Conservation (phyloP, 2,888 invertebrate species). For the Philaethria dido region DNA sequence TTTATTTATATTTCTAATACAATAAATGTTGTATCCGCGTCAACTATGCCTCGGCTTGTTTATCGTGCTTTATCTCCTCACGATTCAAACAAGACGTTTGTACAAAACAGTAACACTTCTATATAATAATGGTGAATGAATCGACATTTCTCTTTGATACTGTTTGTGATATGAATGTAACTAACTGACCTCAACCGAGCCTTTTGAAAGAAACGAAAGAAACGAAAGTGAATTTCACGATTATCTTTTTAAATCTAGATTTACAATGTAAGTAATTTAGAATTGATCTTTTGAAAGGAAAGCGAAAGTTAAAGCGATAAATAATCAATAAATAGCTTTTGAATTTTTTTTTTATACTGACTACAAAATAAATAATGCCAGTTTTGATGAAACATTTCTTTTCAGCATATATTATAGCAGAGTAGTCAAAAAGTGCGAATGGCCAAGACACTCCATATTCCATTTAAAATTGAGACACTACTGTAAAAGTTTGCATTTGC, state of each 20-base stretch:
- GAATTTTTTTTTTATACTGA: too few relatives aligned
- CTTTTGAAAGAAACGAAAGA: slow-evolving; percentile 58
- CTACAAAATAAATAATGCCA: too few relatives aligned
- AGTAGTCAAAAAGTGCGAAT: too few relatives aligned
- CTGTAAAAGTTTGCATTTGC: too few relatives aligned
- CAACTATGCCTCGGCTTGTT: slow-evolving; percentile 55
- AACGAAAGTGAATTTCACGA: slow-evolving; percentile 66
- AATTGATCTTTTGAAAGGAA: slow-evolving; percentile 56
- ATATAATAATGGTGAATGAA: slow-evolving; percentile 60
- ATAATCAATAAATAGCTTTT: slow-evolving; percentile 52
- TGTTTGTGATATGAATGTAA: slow-evolving; percentile 52
- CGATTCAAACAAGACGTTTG: slow-evolving; percentile 70
- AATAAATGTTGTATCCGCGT: slow-evolving; percentile 61
- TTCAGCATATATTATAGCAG: too few relatives aligned
- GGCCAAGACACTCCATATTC: too few relatives aligned
- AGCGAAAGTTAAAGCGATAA: slow-evolving; percentile 59
- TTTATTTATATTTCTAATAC: slow-evolving; percentile 46
- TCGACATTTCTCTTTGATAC: slow-evolving; percentile 56
- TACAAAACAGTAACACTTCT: slow-evolving; percentile 62
- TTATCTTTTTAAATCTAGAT: slow-evolving; percentile 43
- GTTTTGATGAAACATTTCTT: too few relatives aligned
- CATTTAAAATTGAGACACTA: too few relatives aligned
- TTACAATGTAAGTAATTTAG: slow-evolving; percentile 62
- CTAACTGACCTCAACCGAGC: slow-evolving; percentile 41
- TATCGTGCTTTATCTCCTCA: slow-evolving; percentile 70